Percentiles rank a stretch among this genome's conserved stretches.
Conservation (phyloP, 2,113 vertebrate genomes). For the Podiceps cristatus region DNA sequence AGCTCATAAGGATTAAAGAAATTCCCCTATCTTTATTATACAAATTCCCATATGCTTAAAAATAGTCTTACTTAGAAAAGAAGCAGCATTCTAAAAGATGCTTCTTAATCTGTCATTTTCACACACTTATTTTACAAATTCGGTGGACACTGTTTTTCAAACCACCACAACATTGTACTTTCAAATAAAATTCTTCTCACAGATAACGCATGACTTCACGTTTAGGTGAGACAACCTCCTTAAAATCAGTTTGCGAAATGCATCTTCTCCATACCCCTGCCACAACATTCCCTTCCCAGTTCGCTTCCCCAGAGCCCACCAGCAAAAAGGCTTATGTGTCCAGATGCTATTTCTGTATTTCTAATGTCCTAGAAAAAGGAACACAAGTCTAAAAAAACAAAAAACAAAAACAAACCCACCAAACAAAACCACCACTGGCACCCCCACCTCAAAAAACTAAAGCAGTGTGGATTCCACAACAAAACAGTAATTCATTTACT, state of each 20-base stretch:
- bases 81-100: neutral
- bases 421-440: neutral
- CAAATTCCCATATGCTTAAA: constrained; percentile 28
- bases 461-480: neutral
- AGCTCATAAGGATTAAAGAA: constrained; percentile 39
- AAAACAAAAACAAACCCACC: neutral
- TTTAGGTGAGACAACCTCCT: neutral
- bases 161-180: neutral
- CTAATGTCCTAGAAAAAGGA: neutral
- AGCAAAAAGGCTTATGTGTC: neutral
- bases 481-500: neutral
- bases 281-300: neutral
- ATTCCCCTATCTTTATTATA: constrained; percentile 20
- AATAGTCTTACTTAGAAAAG: constrained; percentile 41
- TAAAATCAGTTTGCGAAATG: neutral
- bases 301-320: neutral
- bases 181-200: neutral
- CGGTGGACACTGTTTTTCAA: neutral
- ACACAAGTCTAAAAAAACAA: neutral
- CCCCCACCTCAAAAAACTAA: neutral
- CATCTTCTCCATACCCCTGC: neutral
- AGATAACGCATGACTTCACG: neutral
- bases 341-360: neutral
- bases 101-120: constrained; percentile 35
- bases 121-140: constrained; percentile 24